Evolutionary conservation across 1,140 invertebrate species (phyloP), one percentile per base, ranked within the genome.

Genomic region (Aphelenchoides fujianensis): DNA sequence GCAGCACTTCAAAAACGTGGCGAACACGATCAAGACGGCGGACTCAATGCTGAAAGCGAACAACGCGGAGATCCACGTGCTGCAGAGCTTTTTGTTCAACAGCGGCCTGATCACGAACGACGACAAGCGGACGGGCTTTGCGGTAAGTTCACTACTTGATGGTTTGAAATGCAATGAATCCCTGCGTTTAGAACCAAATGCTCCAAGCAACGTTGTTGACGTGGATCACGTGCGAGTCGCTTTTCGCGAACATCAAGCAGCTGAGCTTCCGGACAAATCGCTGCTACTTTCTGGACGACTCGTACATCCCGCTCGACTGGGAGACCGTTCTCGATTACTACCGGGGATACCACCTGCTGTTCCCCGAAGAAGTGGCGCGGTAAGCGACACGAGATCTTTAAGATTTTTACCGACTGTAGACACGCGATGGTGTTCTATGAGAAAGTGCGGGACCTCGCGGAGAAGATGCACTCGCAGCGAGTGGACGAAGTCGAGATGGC

Each of bases 161-260:
- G n/a, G n/a, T n/a, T n/a, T n/a, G n/a, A n/a, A n/a, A n/a, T n/a
- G n/a, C n/a, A n/a, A n/a, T n/a, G n/a, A n/a, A n/a, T n/a, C n/a
- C n/a, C n/a, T n/a, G n/a, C n/a, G n/a, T n/a, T n/a, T n/a, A n/a
- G 41, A 48, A 48, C 23, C 12, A 23, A 48, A 12, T 48, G 12
- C 41, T 48, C 12, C 41, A 48, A 48, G 23, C 12, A 12, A 48
- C 41, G 12, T 48, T 61, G 16, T 16, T 61, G n/a, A 61, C 57
- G 16, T 61, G 57, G 57, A 61, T 61, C 16, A 61, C 57, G 16
- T 61, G 57, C 57, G 57, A 61, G 2, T n/a, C 57, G 27, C n/a
- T 61, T 1, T 61, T 30, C 37, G n/a, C 57, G 16, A 61, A 61
- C 28, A 61, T 61, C 27, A 61, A 61, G 2, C 57, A 61, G 2